These are phyloP conservation scores for Argopecten irradians DNA, from an alignment of 1,140 invertebrate species.

Conservation along the genomic window DNA sequence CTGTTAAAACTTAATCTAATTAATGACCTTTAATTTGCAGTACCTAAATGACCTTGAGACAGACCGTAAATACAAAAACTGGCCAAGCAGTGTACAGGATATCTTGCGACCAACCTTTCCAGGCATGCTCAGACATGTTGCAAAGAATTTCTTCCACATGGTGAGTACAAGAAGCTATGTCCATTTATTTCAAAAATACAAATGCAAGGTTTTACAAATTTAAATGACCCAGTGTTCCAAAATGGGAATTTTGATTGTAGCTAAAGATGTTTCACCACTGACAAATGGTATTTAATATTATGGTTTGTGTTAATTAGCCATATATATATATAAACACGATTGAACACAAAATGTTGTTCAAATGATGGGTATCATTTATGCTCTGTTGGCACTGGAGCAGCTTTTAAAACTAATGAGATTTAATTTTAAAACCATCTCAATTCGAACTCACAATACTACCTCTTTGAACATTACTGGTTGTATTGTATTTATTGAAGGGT, in stretches of 20 bases:
- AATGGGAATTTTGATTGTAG: neutral
- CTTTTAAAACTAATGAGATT: too few species aligned
- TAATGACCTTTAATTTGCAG: conserved; percentile 74
- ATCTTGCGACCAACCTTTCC: conserved; percentile 96
- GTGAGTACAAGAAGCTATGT: conserved; percentile 76
- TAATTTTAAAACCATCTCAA: too few species aligned
- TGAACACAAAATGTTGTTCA: too few species aligned
- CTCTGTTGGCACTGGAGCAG: neutral
- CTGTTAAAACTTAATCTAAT: too few species aligned
- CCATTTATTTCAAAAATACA: neutral
- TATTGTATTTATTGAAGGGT: too few species aligned
- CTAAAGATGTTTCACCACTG: too few species aligned
- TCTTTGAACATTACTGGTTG: too few species aligned
- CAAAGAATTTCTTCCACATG: conserved; percentile 96
- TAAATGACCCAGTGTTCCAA: neutral
- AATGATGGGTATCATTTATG: too few species aligned
- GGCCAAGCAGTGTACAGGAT: conserved; percentile 92
- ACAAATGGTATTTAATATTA: neutral
- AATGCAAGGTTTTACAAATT: too few species aligned
- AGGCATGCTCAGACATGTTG: conserved; percentile 93
- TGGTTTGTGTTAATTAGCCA: neutral
- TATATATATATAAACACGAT: conserved; percentile 1
- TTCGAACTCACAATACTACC: too few species aligned
- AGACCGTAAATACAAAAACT: conserved; percentile 90
- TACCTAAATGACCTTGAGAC: conserved; percentile 98